A percentile compares a stretch with the other conserved stretches of the same genome.
These are phyloP conservation scores for Loxodonta africana DNA, from an alignment of 2,113 vertebrate species.

Conservation along the genomic window DNA sequence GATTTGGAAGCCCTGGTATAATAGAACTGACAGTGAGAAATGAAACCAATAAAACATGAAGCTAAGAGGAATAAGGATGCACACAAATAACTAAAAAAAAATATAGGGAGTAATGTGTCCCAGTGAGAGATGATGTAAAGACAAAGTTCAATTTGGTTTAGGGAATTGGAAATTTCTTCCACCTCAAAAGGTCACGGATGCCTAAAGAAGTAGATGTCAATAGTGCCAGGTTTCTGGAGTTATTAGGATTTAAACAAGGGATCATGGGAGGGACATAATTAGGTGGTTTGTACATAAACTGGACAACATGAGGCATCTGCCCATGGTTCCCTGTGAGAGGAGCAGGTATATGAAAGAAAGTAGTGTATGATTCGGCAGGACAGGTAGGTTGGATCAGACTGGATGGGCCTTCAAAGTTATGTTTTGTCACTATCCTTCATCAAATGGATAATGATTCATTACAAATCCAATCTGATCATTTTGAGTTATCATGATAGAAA, in stretches of 20 bases:
- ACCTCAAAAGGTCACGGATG: not conserved
- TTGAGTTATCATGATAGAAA: not conserved
- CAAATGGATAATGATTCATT: not conserved
- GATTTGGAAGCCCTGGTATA: not conserved
- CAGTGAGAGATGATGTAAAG: not conserved
- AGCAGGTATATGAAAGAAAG: not conserved
- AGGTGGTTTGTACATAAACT: not conserved
- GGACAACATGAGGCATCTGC: not conserved
- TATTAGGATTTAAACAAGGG: not conserved
- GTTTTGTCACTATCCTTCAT: not conserved
- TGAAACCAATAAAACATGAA: not conserved
- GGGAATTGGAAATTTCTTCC: not conserved
- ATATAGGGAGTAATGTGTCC: not conserved
- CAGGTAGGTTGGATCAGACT: not conserved
- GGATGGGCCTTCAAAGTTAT: not conserved
- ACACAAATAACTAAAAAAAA: slow-evolving; percentile 18
- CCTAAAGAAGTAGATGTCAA: not conserved
- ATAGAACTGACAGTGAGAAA: not conserved
- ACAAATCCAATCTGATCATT: not conserved
- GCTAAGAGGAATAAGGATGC: not conserved
- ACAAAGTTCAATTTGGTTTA: not conserved
- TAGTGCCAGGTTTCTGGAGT: not conserved
- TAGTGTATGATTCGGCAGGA: not conserved
- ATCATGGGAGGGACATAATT: not conserved
- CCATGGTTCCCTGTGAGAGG: not conserved